Evolutionary conservation across 1,140 invertebrate genomes (phyloP), one percentile per base, ranked within the genome.

Genomic region (Cherax quadricarinatus): DNA sequence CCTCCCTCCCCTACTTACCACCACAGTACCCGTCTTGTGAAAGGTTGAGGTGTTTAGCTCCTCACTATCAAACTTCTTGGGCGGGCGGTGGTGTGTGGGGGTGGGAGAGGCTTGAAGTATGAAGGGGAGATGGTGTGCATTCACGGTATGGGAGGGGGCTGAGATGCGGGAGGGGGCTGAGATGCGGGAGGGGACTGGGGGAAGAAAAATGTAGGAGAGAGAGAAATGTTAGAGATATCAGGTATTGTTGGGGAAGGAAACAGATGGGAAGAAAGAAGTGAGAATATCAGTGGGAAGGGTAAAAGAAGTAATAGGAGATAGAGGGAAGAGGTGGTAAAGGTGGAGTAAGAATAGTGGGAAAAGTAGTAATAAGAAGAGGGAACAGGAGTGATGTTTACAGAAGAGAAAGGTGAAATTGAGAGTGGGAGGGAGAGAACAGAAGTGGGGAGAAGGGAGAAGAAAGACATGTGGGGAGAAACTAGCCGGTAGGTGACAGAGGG

Each of bases 241-340:
- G 66, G 49, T 18, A 86, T 16, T 21, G 60, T 49, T 10, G 30
- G 66, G 48, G 84, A 86, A 66, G 48, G 66, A 73, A 21, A 66
- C 4, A 66, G 62, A 41, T 57, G 41, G 70, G 0, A 41, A 57
- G n/a, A 16, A 62, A 9, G 10, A 41, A 57, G 48, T 5, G 60
- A 49, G 12, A 49, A 70, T 30, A 21, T 30, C 4, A 70, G 83
- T 30, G 83, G 57, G 21, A 18, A 24, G 57, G 60, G 60, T 12
- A 62, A 70, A 21, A 49, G 60, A 57, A 57, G 12, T 57, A 57
- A 57, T 70, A 21, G 49, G 88, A 89, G n/a, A 70, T 53, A 70
- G 24, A 66, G 41, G 51, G 78, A 66, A 53, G 82, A 48, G 66
- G 57, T 66, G 62, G 48, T 57, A 70, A 30, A 85, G 62, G 48